Conservation (phyloP, 2,888 invertebrate species). For the Agrilus biguttatus region DNA sequence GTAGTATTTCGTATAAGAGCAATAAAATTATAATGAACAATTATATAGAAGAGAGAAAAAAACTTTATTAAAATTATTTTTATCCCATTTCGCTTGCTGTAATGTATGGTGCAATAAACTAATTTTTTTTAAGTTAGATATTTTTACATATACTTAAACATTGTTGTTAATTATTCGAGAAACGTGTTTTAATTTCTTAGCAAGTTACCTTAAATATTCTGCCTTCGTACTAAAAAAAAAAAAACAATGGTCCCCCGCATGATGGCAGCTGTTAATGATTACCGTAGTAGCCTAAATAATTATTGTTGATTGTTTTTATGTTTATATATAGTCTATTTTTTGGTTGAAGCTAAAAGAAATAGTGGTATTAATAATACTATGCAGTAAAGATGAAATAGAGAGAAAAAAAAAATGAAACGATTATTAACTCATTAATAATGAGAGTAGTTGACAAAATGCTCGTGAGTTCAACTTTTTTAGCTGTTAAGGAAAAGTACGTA, state of each 20-base stretch:
- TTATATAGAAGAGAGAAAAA: too few relatives aligned
- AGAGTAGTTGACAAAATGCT: slow-evolving; percentile 13
- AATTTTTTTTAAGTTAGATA: too few relatives aligned
- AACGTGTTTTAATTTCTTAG: too few relatives aligned
- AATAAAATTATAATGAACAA: too few relatives aligned
- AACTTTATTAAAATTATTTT: too few relatives aligned
- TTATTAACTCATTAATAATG: slow-evolving; percentile 2
- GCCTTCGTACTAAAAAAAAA: slow-evolving; percentile 11
- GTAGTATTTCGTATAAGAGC: too few relatives aligned
- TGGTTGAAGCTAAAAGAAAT: slow-evolving; percentile 29
- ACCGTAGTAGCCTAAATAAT: slow-evolving; percentile 20
- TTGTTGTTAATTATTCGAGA: too few relatives aligned
- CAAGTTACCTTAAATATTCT: neutral
- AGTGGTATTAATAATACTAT: slow-evolving; percentile 17
- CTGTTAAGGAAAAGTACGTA: neutral
- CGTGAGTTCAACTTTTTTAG: slow-evolving; percentile 11
- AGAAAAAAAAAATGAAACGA: too few relatives aligned
- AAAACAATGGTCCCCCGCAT: slow-evolving; percentile 12
- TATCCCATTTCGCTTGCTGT: too few relatives aligned
- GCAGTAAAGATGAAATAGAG: neutral
- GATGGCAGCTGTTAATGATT: slow-evolving; percentile 20
- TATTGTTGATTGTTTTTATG: slow-evolving; percentile 36
- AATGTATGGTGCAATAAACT: too few relatives aligned
- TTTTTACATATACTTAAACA: too few relatives aligned
- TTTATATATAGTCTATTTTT: slow-evolving; percentile 34